A percentile compares a stretch with the other conserved stretches of the same genome.
Conservation (phyloP, 2,113 vertebrate species). For the Myotis davidii region DNA sequence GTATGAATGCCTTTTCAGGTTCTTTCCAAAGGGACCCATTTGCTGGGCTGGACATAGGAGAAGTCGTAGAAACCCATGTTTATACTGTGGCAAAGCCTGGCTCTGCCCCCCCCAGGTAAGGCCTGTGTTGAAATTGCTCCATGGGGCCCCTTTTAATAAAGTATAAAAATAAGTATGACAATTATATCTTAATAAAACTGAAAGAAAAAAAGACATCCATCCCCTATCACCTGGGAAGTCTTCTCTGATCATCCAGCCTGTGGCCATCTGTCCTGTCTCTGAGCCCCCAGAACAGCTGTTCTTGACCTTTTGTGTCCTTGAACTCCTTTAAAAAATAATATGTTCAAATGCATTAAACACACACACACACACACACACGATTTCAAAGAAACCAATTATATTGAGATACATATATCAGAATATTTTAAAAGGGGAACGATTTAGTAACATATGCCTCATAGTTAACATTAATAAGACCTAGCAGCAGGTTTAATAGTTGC, state of each 20-base stretch:
- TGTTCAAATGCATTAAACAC: background rate
- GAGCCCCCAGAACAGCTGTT: background rate
- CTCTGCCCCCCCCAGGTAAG: background rate
- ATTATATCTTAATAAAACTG: background rate
- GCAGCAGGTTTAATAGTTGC: background rate
- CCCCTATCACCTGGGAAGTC: background rate
- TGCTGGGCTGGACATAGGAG: background rate
- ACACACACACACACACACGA: background rate
- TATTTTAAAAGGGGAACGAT: background rate
- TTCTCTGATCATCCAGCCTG: background rate
- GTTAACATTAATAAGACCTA: background rate
- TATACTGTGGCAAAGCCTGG: background rate
- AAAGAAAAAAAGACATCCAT: background rate
- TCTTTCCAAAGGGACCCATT: background rate
- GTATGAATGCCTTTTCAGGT: background rate
- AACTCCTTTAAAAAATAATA: background rate
- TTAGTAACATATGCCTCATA: slow-evolving; percentile 6
- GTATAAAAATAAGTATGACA: background rate
- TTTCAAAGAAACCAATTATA: background rate
- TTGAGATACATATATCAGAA: background rate
- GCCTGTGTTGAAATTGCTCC: background rate
- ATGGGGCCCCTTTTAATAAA: background rate
- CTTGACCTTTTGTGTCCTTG: background rate
- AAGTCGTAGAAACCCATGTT: background rate
- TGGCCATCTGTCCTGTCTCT: background rate